Percentiles rank a stretch among this genome's conserved stretches.
phyloP scores from a whole-genome alignment of 1,140 invertebrate genomes.

The Drosophila pruinosa region DNA sequence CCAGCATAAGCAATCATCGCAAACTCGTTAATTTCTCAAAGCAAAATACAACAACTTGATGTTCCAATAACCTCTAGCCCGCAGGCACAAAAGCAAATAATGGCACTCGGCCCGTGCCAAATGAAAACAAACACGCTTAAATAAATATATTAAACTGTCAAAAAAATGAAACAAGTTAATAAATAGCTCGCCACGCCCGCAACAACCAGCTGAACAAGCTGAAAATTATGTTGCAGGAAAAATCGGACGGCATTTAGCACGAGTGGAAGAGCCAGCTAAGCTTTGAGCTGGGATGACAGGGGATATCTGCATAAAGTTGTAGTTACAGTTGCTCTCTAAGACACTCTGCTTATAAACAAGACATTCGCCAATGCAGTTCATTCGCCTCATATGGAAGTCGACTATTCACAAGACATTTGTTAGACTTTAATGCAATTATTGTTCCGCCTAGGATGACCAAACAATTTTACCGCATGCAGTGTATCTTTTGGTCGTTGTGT shows the following conservation, averaged over 20 bases:
- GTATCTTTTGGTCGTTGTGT: neutral
- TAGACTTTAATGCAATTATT: no score
- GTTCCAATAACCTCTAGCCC: slow-evolving; percentile 72
- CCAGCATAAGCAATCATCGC: neutral
- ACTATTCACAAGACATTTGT: no score
- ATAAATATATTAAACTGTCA: slow-evolving; percentile 63
- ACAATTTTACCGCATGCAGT: neutral
- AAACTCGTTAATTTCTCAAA: slow-evolving; percentile 16
- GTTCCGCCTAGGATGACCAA: neutral
- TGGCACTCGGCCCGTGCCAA: slow-evolving; percentile 54
- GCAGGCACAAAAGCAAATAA: slow-evolving; percentile 31
- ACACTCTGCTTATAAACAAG: neutral
- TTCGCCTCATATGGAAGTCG: neutral
- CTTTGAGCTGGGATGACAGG: neutral
- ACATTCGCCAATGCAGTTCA: neutral
- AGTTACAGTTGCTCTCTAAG: neutral
- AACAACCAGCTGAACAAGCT: slow-evolving; percentile 19
- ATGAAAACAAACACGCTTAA: slow-evolving; percentile 20
- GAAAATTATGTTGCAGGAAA: slow-evolving; percentile 6
- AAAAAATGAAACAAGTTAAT: slow-evolving; percentile 25
- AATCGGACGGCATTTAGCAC: neutral
- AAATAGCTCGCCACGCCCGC: slow-evolving; percentile 26
- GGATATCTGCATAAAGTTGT: neutral
- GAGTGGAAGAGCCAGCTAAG: neutral
- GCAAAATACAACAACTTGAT: slow-evolving; percentile 46